Evolutionary conservation across 2,113 vertebrate species (phyloP).

Genomic region (Montifringilla adamsi): DNA sequence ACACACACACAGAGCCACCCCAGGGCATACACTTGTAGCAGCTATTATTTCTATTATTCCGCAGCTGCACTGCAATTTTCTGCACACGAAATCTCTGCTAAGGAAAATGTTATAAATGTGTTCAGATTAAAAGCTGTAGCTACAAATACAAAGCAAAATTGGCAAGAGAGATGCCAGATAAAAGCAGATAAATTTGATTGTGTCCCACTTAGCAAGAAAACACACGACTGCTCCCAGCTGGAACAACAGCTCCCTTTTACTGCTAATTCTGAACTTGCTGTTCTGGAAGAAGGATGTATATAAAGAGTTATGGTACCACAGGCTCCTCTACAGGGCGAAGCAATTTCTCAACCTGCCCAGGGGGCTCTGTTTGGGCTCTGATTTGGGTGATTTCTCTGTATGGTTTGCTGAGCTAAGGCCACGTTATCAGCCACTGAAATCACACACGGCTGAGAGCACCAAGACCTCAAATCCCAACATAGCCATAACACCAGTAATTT

Average conservation of each 20-base stretch:
- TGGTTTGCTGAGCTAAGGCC: not conserved
- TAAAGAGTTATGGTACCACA: rapidly evolving
- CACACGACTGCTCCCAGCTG: not conserved
- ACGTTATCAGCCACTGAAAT: not conserved
- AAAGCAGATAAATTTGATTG: not conserved
- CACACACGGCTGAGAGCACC: not conserved
- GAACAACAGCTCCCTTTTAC: not conserved
- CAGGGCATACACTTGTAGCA: not conserved
- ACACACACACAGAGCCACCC: not conserved
- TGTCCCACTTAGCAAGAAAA: not conserved
- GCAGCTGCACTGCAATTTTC: not conserved
- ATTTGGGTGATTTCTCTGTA: rapidly evolving
- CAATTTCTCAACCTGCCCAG: not conserved
- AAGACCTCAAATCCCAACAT: not conserved
- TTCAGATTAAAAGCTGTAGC: not conserved
- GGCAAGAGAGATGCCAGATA: not conserved
- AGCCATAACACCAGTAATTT: not conserved
- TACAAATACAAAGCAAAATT: not conserved
- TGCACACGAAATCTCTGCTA: not conserved
- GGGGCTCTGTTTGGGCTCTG: not conserved
- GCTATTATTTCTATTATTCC: not conserved
- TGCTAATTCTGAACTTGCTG: not conserved
- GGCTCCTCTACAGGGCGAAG: not conserved
- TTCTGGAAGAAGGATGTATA: not conserved
- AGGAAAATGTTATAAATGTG: not conserved